Evolutionary conservation across 2,888 invertebrate genomes (phyloP).

Genomic region (Amphiduros pacificus): DNA sequence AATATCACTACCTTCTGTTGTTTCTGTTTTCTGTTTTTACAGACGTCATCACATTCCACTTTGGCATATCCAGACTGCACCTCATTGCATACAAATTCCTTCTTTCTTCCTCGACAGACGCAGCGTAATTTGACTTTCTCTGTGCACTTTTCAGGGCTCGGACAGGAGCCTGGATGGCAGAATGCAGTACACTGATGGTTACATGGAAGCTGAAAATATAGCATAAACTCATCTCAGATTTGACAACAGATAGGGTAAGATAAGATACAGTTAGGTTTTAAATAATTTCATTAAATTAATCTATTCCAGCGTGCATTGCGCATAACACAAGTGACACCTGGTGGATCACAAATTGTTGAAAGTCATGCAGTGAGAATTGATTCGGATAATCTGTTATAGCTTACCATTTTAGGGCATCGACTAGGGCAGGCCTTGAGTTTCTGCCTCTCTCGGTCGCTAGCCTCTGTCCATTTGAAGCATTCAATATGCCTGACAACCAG

Average conservation of each 20-base stretch:
- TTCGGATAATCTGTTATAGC: slow-evolving; percentile 56
- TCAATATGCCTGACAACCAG: slow-evolving; percentile 74
- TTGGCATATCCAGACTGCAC: slow-evolving; percentile 35
- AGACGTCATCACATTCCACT: slow-evolving; percentile 51
- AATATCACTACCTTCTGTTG: slow-evolving; percentile 39
- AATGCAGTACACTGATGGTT: slow-evolving; percentile 70
- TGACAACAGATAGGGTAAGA: too few species aligned
- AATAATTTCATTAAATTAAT: too few species aligned
- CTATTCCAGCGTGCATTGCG: too few species aligned
- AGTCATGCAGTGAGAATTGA: too few species aligned
- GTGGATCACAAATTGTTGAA: too few species aligned
- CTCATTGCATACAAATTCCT: slow-evolving; percentile 69
- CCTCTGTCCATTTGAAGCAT: slow-evolving; percentile 70
- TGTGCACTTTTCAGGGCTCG: slow-evolving; percentile 68
- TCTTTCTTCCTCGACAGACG: slow-evolving; percentile 75
- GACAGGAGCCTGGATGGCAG: slow-evolving; percentile 55
- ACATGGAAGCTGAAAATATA: slow-evolving; percentile 75
- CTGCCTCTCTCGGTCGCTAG: slow-evolving; percentile 59
- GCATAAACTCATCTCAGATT: too few species aligned
- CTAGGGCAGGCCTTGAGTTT: slow-evolving; percentile 72
- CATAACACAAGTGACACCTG: too few species aligned
- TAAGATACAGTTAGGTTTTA: too few species aligned
- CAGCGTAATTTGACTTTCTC: slow-evolving; percentile 81
- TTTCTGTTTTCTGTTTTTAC: slow-evolving; percentile 39
- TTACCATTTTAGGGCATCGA: slow-evolving; percentile 81